Base-by-base conservation (phyloP, 1,140 invertebrate species). In the Brachionus sp. region DNA sequence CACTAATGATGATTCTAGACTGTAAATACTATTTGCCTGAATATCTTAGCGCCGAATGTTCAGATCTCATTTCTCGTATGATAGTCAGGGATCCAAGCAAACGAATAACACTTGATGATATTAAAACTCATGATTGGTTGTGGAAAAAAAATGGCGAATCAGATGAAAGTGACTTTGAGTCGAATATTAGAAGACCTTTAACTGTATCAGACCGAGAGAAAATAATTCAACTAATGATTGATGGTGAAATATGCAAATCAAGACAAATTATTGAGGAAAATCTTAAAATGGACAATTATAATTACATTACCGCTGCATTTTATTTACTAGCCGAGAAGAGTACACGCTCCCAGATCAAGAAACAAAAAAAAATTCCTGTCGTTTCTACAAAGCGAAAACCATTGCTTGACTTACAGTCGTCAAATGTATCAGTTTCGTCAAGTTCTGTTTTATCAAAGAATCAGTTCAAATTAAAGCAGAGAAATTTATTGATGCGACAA, bases 1-100 rank as follows among this genome's bases (percentile, higher is more conserved):
- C 97, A 0, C 90, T 99, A 13, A 98, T 96, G 1, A 98, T 97
- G 95, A 99, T 99, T 84, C 97, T 99, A 94, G 97, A 99, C 88
- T 98, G 96, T 90, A 98, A 97, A 91, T 99, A 98, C 88, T 93
- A 93, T 68, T 93, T 98, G 86, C 96, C 97, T 78, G 87, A 91
- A 33, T 93, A 96, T 88, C 92, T 99, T 33, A 95, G 95, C n/a
- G 90, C 91, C 23, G 91, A 92, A 82, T 98, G 96, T 88, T 92
- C 57, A 87, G 94, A 93, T 86, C 90, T 98, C 80, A 98, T 98
- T 86, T 92, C 92, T 9, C 91, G 92, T 85, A 98, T 98, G 96
- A 90, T 98, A 82, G 93, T 97, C 6, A 90, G 95, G 83, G 94
- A 97, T 88, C 97, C 97, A 0, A 93, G 94, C 85, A 93, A 94